Base-by-base conservation (phyloP, 2,888 invertebrate genomes). In the Tromatobia lineatoria region DNA sequence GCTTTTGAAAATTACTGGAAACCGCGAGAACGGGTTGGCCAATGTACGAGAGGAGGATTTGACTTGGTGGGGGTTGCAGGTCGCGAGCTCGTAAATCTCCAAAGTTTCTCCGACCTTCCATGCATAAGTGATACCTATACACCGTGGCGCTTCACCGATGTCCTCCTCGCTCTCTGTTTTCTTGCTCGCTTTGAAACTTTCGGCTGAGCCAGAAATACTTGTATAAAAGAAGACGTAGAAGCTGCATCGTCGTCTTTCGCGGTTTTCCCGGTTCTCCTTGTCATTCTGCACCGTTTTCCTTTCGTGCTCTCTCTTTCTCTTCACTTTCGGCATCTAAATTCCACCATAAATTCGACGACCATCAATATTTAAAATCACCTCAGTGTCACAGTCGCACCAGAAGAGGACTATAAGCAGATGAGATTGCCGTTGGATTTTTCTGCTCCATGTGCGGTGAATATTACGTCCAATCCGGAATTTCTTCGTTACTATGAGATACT, bases 1-100 rank as follows among this genome's bases (percentile, higher is more conserved):
- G 84, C 81, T 84, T 84, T 84, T 78, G 84, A 84, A 84, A 81
- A 84, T 84, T 84, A 84, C 84, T 78, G 81, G 70, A 81, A 84
- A 84, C 78, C 84, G 78, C 84, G 78, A 61, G 50, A 69, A 61
- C 67, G 70, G 83, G 64, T 57, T 29, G 54, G 69, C 64, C 61
- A 18, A 77, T 23, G 70, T 34, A 34, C 52, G 42, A 25, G 11
- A 42, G 52, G 20, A 25, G 52, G 20, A 25, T 34, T 20, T 23
- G 67, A 45, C 15, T 25, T 45, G 78, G 59, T 67, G 74, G 69
- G 59, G 82, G 69, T 82, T 70, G 78, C 59, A 75, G 64, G 64
- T 64, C 70, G 77, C 75, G 75, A 84, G 78, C 81, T 84, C 84
- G 78, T 84, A 84, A 84, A 81, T 84, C 84, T 84, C 71, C 25